Percentiles rank a stretch among this genome's conserved stretches.
Evolutionary conservation across 2,888 invertebrate species (phyloP).

Genomic region (Lathronympha strigana): DNA sequence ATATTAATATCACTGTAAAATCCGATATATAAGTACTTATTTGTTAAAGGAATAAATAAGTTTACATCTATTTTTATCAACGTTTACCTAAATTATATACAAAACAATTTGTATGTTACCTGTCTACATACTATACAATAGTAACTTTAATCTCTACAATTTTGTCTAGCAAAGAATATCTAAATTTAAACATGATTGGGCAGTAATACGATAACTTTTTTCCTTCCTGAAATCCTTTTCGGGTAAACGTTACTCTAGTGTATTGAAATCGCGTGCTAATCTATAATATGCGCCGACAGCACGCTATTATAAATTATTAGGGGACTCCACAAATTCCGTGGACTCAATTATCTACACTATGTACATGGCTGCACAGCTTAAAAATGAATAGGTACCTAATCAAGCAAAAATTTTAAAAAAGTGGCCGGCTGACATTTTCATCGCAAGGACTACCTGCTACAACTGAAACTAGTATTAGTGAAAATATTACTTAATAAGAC

Average conservation of each 20-base stretch:
- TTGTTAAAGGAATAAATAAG: slow-evolving; percentile 51
- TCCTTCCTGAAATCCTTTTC: slow-evolving; percentile 9
- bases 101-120: not conserved
- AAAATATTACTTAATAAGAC: no score
- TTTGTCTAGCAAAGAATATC: not conserved
- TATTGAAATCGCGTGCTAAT: slow-evolving; percentile 27
- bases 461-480: no score
- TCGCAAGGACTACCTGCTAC: no score
- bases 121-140: slow-evolving; percentile 8
- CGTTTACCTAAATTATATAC: slow-evolving; percentile 42
- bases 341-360: slow-evolving; percentile 6
- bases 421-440: no score
- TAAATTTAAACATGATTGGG: slow-evolving; percentile 6
- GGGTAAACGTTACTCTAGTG: slow-evolving; percentile 12
- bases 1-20: slow-evolving; percentile 74
- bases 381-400: no score
- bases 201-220: slow-evolving; percentile 13
- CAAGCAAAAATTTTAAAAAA: no score
- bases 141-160: not conserved
- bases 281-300: slow-evolving; percentile 11
- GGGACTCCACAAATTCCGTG: slow-evolving; percentile 7
- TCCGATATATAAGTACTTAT: slow-evolving; percentile 72
- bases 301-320: slow-evolving; percentile 26
- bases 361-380: no score
- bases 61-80: not conserved